Evolutionary conservation across 2,797 vertebrate genomes (phyloP).

Genomic region (Erithacus rubecula): DNA sequence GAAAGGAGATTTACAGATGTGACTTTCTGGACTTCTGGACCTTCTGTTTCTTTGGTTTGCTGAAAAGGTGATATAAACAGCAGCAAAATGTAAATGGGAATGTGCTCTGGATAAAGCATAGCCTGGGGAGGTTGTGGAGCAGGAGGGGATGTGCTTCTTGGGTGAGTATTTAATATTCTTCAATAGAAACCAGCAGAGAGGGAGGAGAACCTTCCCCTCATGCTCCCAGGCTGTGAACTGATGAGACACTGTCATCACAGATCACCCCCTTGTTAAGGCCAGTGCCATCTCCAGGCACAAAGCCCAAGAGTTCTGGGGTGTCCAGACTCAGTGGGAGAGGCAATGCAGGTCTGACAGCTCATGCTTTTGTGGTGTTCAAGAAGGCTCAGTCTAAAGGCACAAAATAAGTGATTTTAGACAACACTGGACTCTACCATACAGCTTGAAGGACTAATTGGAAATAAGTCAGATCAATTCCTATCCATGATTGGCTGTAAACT

Average conservation of each 20-base stretch:
- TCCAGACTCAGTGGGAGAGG: background rate
- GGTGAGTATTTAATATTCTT: background rate
- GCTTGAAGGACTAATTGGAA: background rate
- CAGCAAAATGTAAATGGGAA: background rate
- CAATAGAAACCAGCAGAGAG: background rate
- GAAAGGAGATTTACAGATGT: background rate
- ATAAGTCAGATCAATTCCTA: background rate
- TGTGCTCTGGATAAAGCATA: background rate
- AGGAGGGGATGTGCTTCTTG: background rate
- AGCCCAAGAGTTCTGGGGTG: rapidly evolving
- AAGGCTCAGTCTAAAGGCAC: background rate
- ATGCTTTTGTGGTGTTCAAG: background rate
- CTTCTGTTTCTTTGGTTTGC: background rate
- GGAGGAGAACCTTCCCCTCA: background rate
- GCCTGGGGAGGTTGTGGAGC: background rate
- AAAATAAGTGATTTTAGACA: background rate
- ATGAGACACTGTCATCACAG: background rate
- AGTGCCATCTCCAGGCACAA: background rate
- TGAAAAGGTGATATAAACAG: background rate
- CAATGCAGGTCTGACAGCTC: background rate
- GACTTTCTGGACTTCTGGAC: background rate
- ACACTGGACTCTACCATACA: background rate
- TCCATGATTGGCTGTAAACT: background rate
- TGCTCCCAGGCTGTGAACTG: background rate
- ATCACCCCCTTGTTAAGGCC: background rate